phyloP scores from a whole-genome alignment of 2,113 vertebrate species.

The Eolophus roseicapilla region DNA sequence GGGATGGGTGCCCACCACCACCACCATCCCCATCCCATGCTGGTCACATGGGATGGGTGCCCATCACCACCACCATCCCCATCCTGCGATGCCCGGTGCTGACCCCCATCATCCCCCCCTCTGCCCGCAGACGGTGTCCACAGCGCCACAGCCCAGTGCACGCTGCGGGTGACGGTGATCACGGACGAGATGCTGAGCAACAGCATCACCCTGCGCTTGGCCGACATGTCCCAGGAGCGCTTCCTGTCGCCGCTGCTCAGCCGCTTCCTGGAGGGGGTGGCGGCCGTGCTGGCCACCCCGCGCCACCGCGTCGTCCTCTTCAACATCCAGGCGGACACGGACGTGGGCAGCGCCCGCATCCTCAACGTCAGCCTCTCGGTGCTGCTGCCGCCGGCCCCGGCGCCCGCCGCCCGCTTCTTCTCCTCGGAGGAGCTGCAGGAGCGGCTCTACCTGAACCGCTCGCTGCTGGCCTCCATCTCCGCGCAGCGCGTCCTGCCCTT shows the following conservation, averaged over 20 bases:
- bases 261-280: constrained; percentile 91
- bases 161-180: constrained; percentile 91
- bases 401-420: constrained; percentile 74
- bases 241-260: constrained; percentile 90
- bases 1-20: no score
- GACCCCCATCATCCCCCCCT: fast-evolving
- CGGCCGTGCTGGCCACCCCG: constrained; percentile 83
- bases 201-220: constrained; percentile 93
- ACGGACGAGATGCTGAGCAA: constrained; percentile 97
- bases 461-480: constrained; percentile 84
- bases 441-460: constrained; percentile 92
- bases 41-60: neutral
- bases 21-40: no score
- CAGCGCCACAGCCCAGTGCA: constrained; percentile 88
- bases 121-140: constrained; percentile 83
- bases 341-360: constrained; percentile 85
- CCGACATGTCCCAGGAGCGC: constrained; percentile 90
- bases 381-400: constrained; percentile 66
- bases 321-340: constrained; percentile 91
- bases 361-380: constrained; percentile 96
- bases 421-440: constrained; percentile 95
- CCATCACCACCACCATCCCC: neutral
- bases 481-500: constrained; percentile 93
- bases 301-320: constrained; percentile 89
- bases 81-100: neutral